These are phyloP conservation scores for Poecilia velifera DNA, from an alignment of 2,797 vertebrate genomes.

Conservation along the genomic window DNA sequence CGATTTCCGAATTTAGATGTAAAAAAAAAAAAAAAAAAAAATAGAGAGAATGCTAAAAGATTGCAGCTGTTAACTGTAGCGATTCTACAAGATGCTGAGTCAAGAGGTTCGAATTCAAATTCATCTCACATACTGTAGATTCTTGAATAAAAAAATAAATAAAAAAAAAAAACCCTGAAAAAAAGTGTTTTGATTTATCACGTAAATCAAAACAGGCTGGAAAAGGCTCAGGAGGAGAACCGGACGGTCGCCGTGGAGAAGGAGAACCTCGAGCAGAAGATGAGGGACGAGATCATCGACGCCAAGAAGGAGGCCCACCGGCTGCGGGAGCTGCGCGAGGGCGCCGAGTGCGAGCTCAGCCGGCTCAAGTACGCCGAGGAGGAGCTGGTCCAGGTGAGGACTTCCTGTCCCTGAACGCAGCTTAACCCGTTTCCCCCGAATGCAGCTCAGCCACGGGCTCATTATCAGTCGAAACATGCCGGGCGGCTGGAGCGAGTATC, in stretches of 20 bases:
- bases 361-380: slow-evolving; percentile 97
- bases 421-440: too few species aligned
- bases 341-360: slow-evolving; percentile 94
- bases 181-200: not conserved
- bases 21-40: not conserved
- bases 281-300: slow-evolving; percentile 95
- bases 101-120: not conserved
- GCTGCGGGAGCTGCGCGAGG: slow-evolving; percentile 91
- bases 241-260: slow-evolving; percentile 97
- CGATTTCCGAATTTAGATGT: not conserved
- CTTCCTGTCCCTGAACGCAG: not conserved
- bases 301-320: slow-evolving; percentile 94
- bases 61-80: not conserved
- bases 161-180: not conserved
- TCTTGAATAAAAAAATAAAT: not conserved
- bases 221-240: slow-evolving; percentile 98
- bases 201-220: slow-evolving; percentile 80
- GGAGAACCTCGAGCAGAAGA: slow-evolving; percentile 96
- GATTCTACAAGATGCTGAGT: not conserved
- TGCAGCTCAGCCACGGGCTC: not conserved
- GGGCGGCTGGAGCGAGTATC: not conserved
- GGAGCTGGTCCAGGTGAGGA: slow-evolving; percentile 91
- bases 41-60: not conserved
- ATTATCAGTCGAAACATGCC: not conserved
- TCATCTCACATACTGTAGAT: not conserved